A percentile compares a stretch with the other conserved stretches of the same genome.
phyloP scores from a whole-genome alignment of 2,888 invertebrate genomes.

The Noctua comes region DNA sequence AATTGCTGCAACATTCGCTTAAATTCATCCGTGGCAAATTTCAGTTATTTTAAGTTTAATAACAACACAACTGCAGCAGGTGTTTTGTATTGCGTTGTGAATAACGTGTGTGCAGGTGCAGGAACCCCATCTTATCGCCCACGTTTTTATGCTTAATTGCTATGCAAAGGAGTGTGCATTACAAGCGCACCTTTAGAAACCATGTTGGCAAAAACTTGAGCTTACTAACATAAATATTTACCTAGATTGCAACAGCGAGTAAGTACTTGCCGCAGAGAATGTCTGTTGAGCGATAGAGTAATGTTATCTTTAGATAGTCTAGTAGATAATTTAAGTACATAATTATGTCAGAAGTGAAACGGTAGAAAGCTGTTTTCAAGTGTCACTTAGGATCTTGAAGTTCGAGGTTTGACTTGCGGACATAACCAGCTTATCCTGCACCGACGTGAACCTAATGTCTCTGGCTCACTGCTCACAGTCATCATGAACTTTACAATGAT shows the following conservation, averaged over 20 bases:
- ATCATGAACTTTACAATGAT: not conserved
- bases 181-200: slow-evolving; percentile 45
- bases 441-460: not conserved
- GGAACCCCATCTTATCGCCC: slow-evolving; percentile 21
- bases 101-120: slow-evolving; percentile 36
- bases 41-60: slow-evolving; percentile 22
- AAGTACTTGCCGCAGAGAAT: slow-evolving; percentile 23
- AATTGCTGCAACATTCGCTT: slow-evolving; percentile 55
- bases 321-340: not conserved
- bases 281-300: slow-evolving; percentile 33
- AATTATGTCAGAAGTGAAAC: not conserved
- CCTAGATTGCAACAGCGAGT: slow-evolving; percentile 44
- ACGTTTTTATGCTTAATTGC: slow-evolving; percentile 33
- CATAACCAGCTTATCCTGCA: not conserved
- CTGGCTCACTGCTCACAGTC: not conserved
- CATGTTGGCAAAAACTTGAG: slow-evolving; percentile 47
- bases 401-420: not conserved
- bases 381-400: not conserved
- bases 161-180: slow-evolving; percentile 36
- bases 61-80: slow-evolving; percentile 28
- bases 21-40: slow-evolving; percentile 41
- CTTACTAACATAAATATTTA: slow-evolving; percentile 38
- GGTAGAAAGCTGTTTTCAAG: slow-evolving; percentile 1
- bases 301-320: slow-evolving; percentile 29
- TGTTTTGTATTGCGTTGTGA: slow-evolving; percentile 28